Evolutionary conservation across 2,888 invertebrate species (phyloP).

Genomic region (Brachyptera risi): DNA sequence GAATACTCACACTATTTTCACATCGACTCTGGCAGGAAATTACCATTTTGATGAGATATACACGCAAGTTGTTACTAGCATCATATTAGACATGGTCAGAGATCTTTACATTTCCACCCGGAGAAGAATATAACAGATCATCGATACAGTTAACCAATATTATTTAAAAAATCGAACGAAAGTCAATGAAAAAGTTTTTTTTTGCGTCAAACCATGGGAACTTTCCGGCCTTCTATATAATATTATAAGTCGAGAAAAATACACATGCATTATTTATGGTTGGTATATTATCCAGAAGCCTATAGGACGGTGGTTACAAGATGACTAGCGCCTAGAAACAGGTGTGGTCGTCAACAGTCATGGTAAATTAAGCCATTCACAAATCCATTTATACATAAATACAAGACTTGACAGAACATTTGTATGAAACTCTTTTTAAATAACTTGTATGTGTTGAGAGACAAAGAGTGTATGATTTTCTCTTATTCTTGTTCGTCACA

Average conservation of each 20-base stretch:
- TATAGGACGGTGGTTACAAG: background rate
- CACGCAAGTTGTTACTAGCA: background rate
- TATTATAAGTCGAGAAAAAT: background rate
- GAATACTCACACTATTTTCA: no score
- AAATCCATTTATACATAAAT: no score
- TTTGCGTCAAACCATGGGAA: background rate
- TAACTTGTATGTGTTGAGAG: no score
- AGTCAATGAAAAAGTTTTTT: background rate
- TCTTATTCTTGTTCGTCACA: no score
- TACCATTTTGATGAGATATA: no score
- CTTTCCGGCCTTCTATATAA: background rate
- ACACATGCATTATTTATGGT: background rate
- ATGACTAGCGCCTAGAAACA: background rate
- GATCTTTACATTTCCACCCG: background rate
- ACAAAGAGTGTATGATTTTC: no score
- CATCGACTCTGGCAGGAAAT: no score
- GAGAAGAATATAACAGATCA: background rate
- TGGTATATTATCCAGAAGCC: background rate
- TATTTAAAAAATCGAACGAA: background rate
- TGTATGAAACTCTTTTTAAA: no score
- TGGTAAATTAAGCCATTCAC: slow-evolving; percentile 2
- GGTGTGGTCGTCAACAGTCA: slow-evolving; percentile 1
- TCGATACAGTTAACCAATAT: slow-evolving; percentile 1
- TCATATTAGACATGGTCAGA: background rate
- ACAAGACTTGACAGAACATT: no score